Evolutionary conservation across 2,888 invertebrate genomes (phyloP).

Genomic region (Plutella xylostella): DNA sequence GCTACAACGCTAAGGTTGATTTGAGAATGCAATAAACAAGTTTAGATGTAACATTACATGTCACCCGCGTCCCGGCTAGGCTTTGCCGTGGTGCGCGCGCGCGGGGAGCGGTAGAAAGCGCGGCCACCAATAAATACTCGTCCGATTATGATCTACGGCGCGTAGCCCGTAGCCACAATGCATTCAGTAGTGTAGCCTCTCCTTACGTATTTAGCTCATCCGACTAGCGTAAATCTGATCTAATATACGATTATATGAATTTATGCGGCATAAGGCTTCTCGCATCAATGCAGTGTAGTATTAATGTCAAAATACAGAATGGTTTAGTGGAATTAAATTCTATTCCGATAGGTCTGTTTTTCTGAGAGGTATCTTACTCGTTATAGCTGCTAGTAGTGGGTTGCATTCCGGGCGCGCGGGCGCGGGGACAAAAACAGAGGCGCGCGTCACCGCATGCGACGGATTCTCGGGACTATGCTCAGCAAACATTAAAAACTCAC

Average conservation of each 20-base stretch:
- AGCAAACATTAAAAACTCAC: conserved; percentile 31
- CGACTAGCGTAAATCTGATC: conserved; percentile 24
- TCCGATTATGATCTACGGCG: conserved; percentile 67
- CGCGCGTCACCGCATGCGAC: conserved; percentile 26
- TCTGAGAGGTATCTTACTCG: not conserved
- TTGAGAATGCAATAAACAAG: conserved; percentile 29
- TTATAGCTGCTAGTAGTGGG: conserved; percentile 21
- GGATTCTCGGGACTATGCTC: conserved; percentile 39
- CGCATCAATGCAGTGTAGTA: conserved; percentile 10
- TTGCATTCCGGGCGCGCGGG: conserved; percentile 38
- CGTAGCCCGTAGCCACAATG: conserved; percentile 61
- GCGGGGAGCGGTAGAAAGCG: conserved; percentile 47
- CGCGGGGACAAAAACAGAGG: conserved; percentile 39
- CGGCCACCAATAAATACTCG: conserved; percentile 60
- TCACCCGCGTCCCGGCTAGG: conserved; percentile 21
- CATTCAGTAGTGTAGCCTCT: conserved; percentile 24
- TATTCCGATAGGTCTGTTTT: not conserved
- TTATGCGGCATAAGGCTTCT: conserved; percentile 19
- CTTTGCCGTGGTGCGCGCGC: not conserved
- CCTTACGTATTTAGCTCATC: conserved; percentile 6
- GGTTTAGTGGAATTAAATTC: not conserved
- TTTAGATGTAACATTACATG: conserved; percentile 31
- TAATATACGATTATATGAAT: conserved; percentile 24
- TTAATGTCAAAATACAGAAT: conserved; percentile 1
- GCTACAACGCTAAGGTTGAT: conserved; percentile 26